These are phyloP conservation scores for Diogma glabrata DNA, from an alignment of 2,888 invertebrate species.

Conservation along the genomic window DNA sequence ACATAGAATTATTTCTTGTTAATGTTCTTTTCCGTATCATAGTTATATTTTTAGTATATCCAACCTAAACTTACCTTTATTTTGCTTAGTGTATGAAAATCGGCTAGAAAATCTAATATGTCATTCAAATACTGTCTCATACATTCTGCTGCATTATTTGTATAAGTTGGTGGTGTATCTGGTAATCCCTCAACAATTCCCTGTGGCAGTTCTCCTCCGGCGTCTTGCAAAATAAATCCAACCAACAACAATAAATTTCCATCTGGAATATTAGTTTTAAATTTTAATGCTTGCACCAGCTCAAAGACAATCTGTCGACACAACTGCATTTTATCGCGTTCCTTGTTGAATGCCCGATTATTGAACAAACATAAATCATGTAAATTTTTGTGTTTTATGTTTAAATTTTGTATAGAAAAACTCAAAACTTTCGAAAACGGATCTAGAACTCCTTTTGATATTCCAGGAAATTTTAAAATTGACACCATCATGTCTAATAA, in stretches of 20 bases:
- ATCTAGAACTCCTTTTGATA: slow-evolving; percentile 65
- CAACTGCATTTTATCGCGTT: slow-evolving; percentile 86
- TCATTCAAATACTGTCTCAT: slow-evolving; percentile 86
- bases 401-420: slow-evolving; percentile 81
- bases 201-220: slow-evolving; percentile 77
- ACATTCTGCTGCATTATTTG: slow-evolving; percentile 87
- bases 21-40: too few relatives aligned
- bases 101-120: slow-evolving; percentile 87
- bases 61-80: slow-evolving; percentile 61
- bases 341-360: slow-evolving; percentile 78
- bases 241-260: slow-evolving; percentile 86
- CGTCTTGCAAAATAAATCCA: slow-evolving; percentile 78
- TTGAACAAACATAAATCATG: slow-evolving; percentile 85
- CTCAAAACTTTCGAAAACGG: slow-evolving; percentile 92
- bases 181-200: slow-evolving; percentile 52
- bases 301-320: slow-evolving; percentile 89
- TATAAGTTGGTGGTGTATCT: slow-evolving; percentile 37
- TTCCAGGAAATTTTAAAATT: slow-evolving; percentile 72
- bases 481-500: slow-evolving; percentile 66
- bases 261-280: slow-evolving; percentile 89
- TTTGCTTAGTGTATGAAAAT: slow-evolving; percentile 92
- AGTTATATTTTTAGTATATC: too few relatives aligned
- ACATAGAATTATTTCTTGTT: not conserved
- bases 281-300: slow-evolving; percentile 88
- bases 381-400: slow-evolving; percentile 64